A percentile compares a stretch with the other conserved stretches of the same genome.
Conservation (phyloP, 2,888 invertebrate genomes). For the Crocallis elinguaria region DNA sequence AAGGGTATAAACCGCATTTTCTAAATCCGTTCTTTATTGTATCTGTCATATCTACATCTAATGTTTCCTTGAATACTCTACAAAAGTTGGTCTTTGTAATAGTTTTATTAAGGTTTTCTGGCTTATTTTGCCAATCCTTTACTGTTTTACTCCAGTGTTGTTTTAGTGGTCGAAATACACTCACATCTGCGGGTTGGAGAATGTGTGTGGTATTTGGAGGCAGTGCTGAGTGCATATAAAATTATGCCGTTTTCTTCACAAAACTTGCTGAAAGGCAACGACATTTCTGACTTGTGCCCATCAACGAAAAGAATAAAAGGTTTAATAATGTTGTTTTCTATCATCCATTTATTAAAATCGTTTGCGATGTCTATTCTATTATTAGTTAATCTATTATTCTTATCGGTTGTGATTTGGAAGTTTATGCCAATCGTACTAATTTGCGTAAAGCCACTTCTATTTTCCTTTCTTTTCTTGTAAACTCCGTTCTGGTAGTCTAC, state of each 20-base stretch:
- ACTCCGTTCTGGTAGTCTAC: too few species aligned
- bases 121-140: neutral
- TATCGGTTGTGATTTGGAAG: too few species aligned
- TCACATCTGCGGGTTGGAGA: neutral
- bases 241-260: neutral
- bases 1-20: neutral
- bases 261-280: neutral
- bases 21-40: neutral
- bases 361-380: neutral
- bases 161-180: neutral
- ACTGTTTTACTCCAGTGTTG: neutral
- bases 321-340: neutral
- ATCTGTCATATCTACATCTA: neutral
- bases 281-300: neutral
- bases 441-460: too few species aligned
- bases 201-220: neutral
- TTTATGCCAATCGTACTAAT: too few species aligned
- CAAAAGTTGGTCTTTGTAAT: neutral
- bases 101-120: neutral
- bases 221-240: neutral
- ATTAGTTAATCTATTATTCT: too few species aligned
- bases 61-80: neutral
- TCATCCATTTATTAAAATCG: neutral
- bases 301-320: neutral
- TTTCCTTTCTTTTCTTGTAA: too few species aligned